Conservation (phyloP, 1,140 invertebrate species). For the Calephelis nemesis region DNA sequence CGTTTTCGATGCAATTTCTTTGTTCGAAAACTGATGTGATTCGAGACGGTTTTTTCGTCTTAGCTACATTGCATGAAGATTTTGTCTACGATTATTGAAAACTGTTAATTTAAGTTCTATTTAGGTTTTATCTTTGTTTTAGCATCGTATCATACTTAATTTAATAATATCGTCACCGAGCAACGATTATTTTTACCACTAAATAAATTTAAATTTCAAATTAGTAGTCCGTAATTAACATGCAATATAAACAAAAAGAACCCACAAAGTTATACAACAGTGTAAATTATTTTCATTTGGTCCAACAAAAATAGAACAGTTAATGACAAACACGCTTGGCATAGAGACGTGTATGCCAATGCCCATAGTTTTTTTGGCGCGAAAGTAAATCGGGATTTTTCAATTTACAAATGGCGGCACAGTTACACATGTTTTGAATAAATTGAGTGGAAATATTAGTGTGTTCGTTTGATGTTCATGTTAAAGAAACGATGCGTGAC, state of each 20-base stretch:
- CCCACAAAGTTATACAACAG: conserved; percentile 38
- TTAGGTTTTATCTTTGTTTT: too few relatives aligned
- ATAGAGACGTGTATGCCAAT: conserved; percentile 43
- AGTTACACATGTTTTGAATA: conserved; percentile 9
- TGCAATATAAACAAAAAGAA: conserved; percentile 27
- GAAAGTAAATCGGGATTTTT: conserved; percentile 34
- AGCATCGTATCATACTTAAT: too few relatives aligned
- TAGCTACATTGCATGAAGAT: too few relatives aligned
- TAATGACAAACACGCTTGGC: conserved; percentile 43
- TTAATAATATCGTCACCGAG: too few relatives aligned
- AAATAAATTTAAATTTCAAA: conserved; percentile 17
- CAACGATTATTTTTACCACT: not conserved
- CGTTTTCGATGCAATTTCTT: too few relatives aligned
- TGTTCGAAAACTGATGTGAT: too few relatives aligned
- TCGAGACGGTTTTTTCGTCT: too few relatives aligned
- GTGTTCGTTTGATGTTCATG: conserved; percentile 26
- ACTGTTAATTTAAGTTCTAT: too few relatives aligned
- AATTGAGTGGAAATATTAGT: conserved; percentile 16
- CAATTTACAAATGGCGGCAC: conserved; percentile 20
- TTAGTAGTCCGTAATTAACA: conserved; percentile 35
- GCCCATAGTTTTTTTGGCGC: conserved; percentile 42
- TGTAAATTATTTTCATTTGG: conserved; percentile 56
- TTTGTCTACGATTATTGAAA: too few relatives aligned
- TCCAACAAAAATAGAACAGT: conserved; percentile 67
- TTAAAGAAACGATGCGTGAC: conserved; percentile 42